Evolutionary conservation across 2,888 invertebrate genomes (phyloP), one percentile per base, ranked within the genome.

Genomic region (Amiota minor): DNA sequence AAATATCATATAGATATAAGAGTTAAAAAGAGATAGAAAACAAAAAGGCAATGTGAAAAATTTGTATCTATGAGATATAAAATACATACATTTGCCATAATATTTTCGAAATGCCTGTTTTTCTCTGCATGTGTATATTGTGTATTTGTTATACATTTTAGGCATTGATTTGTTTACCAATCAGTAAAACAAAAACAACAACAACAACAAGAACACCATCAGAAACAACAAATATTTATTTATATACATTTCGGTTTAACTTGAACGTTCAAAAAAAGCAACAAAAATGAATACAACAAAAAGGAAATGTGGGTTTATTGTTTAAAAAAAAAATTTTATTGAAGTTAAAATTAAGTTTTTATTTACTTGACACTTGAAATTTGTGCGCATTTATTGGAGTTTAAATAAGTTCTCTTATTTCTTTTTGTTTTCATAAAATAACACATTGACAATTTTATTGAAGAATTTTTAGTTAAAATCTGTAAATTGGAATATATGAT

Each of bases 141-240:
- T 18, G 20, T 59, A 18, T 59, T 59, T 59, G 59, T 18, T 59
- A 59, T 59, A 18, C 62, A 62, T 35, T 62, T 62, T 62, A 35
- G 62, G 62, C 62, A 35, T 62, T 62, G 62, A 62, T 62, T 62
- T 23, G 14, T 62, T 45, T 12, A 45, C 35, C n/a, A 16, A 62
- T 23, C 62, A 62, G 14, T 35, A 62, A 23, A 62, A 62, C 59
- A 59, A 18, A 16, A 56, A 18, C 56, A 56, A 56, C 18, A 56
- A 4, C 18, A 56, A 6, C 14, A 16, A 9, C 53, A 9, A 49
- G 12, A 49, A 49, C 49, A 10, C 9, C 55, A n/a, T 16, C 55
- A 59, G 20, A 20, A 20, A 59, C 59, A 20, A 59, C 59, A 59
- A 59, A 59, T 59, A 59, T 59, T 59, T 59, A 59, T 59, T 59